Base-by-base conservation (phyloP, 2,888 invertebrate species). In the Diploptera punctata region DNA sequence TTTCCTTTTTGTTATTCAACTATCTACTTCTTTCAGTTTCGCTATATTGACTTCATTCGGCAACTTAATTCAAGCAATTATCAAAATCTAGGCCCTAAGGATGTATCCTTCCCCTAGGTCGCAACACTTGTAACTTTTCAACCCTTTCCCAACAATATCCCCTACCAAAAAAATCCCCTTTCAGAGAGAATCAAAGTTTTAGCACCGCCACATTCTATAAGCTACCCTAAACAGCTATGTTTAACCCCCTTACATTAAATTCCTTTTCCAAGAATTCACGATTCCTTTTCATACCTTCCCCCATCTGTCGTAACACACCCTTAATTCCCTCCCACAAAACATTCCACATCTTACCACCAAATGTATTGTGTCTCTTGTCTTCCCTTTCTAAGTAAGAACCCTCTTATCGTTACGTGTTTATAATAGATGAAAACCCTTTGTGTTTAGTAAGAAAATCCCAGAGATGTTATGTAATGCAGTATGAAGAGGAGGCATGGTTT, bases 391-490 rank as follows among this genome's bases (percentile, higher is more conserved):
- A n/a, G n/a, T n/a, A n/a, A n/a, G n/a, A n/a, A n/a, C 57, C 71
- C 62, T 47, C 70, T 72, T 73, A 67, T 70, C 73, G 67, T 52
- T 74, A 67, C 67, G 57, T 67, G 67, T 70, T 54, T 65, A 70
- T 67, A 69, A 69, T 68, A 57, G 65, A 47, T 44, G n/a, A n/a
- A 65, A 65, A 44, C 47, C 65, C 18, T 65, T 65, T 65, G 65
- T 65, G 26, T 29, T 47, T n/a, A n/a, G n/a, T n/a, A n/a, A n/a
- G n/a, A n/a, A n/a, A n/a, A n/a, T n/a, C n/a, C n/a, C n/a, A n/a
- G n/a, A n/a, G n/a, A n/a, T n/a, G n/a, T 33, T 33, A 33, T 10
- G 33, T 33, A 33, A 5, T 33, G 33, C 10, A 33, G 33, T 33
- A 7, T 33, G 33, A 33, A 33, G 10, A 33, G 10, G 33, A 33